phyloP scores from a whole-genome alignment of 2,113 vertebrate genomes.

The Megalops atlanticus region DNA sequence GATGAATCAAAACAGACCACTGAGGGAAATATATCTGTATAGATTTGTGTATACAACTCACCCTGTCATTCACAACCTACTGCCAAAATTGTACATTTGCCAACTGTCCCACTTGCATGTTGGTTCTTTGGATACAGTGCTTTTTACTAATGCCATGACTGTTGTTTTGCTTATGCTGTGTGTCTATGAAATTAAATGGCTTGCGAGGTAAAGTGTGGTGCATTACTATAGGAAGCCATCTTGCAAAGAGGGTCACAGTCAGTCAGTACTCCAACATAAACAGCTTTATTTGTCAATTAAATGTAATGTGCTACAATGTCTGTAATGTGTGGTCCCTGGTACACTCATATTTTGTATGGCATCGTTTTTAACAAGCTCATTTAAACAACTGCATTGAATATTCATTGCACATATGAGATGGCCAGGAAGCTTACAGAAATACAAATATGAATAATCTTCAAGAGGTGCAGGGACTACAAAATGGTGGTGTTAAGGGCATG shows the following conservation, averaged over 20 bases:
- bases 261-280: constrained; percentile 10
- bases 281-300: constrained; percentile 30
- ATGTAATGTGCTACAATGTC: constrained; percentile 17
- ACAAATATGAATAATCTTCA: too few species aligned
- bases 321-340: not conserved
- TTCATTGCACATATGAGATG: too few species aligned
- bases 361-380: too few species aligned
- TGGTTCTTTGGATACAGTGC: constrained; percentile 49
- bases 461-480: not conserved
- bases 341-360: not conserved
- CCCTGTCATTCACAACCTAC: constrained; percentile 54
- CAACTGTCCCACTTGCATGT: constrained; percentile 60
- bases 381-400: too few species aligned
- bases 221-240: not conserved
- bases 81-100: constrained; percentile 57
- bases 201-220: constrained; percentile 6
- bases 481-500: not conserved
- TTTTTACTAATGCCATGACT: constrained; percentile 30
- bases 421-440: not conserved
- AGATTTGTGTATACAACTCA: constrained; percentile 59
- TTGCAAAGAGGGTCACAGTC: constrained; percentile 4
- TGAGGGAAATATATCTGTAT: constrained; percentile 50
- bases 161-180: constrained; percentile 29
- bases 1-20: constrained; percentile 23
- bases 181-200: not conserved